Evolutionary conservation across 2,113 vertebrate genomes (phyloP).

Genomic region (Polypterus bichir): DNA sequence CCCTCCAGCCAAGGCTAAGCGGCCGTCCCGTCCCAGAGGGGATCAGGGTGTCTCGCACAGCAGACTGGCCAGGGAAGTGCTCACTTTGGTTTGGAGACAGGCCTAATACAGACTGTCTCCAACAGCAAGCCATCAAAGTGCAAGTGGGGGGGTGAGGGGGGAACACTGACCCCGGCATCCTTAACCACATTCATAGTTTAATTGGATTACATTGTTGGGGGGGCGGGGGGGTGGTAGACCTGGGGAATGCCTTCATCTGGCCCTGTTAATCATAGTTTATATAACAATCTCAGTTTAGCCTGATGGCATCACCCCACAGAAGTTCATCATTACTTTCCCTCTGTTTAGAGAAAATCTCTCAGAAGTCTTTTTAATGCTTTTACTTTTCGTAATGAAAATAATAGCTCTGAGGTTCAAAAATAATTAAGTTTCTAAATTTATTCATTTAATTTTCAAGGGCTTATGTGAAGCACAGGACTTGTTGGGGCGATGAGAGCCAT

Average conservation of each 20-base stretch:
- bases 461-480: constrained; percentile 13
- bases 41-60: too few species aligned
- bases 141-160: constrained; percentile 23
- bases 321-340: neutral
- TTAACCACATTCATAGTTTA: constrained; percentile 55
- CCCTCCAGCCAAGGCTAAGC: too few species aligned
- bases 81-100: constrained; percentile 34
- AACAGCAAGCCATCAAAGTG: constrained; percentile 47
- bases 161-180: constrained; percentile 47
- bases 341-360: neutral
- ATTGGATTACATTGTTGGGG: constrained; percentile 53
- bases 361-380: constrained; percentile 13
- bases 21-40: too few species aligned
- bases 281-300: constrained; percentile 22
- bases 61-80: neutral
- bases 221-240: constrained; percentile 41
- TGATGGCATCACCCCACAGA: neutral
- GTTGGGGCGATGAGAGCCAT: constrained; percentile 20
- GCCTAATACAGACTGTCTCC: constrained; percentile 57
- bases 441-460: constrained; percentile 48
- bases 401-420: constrained; percentile 49
- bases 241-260: constrained; percentile 35
- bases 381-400: constrained; percentile 32
- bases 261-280: constrained; percentile 51
- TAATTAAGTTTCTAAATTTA: constrained; percentile 50